phyloP scores from a whole-genome alignment of 2,113 vertebrate species.

The Odontesthes bonariensis region DNA sequence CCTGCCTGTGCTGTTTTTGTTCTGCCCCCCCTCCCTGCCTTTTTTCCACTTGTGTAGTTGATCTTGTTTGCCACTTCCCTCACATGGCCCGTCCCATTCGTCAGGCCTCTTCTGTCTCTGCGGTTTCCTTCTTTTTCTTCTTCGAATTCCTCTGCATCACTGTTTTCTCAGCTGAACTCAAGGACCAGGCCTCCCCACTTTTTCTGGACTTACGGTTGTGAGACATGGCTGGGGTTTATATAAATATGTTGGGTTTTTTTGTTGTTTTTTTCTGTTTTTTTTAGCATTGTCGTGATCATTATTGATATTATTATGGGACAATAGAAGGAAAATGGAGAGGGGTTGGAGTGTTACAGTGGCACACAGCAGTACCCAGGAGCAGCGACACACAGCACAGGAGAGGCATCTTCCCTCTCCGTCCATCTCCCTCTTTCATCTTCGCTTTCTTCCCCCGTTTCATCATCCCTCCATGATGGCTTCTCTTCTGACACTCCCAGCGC shows the following conservation, averaged over 20 bases:
- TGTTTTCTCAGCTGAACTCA: slow-evolving; percentile 65
- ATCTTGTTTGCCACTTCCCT: slow-evolving; percentile 41
- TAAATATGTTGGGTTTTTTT: slow-evolving; percentile 63
- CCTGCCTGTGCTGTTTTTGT: slow-evolving; percentile 60
- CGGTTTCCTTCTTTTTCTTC: slow-evolving; percentile 35
- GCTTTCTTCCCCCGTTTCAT: slow-evolving; percentile 40
- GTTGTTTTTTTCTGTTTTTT: not conserved
- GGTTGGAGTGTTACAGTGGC: slow-evolving; percentile 48
- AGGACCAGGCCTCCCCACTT: slow-evolving; percentile 55
- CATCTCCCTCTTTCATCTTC: slow-evolving; percentile 7
- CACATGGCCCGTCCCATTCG: slow-evolving; percentile 40
- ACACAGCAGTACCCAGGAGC: slow-evolving; percentile 57
- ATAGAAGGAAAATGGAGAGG: slow-evolving; percentile 55
- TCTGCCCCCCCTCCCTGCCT: not conserved
- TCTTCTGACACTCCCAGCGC: slow-evolving; percentile 27
- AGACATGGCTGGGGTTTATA: slow-evolving; percentile 74
- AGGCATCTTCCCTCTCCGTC: slow-evolving; percentile 55
- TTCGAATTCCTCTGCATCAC: slow-evolving; percentile 44
- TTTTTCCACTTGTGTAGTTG: slow-evolving; percentile 26
- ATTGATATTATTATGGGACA: slow-evolving; percentile 60
- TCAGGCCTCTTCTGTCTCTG: slow-evolving; percentile 49
- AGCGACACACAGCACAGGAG: slow-evolving; percentile 39
- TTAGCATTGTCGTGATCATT: slow-evolving; percentile 76
- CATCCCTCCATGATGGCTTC: slow-evolving; percentile 26
- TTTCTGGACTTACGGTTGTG: slow-evolving; percentile 73